A percentile compares a stretch with the other conserved stretches of the same genome.
Evolutionary conservation across 2,888 invertebrate species (phyloP).

Genomic region (Synergus japonicus): DNA sequence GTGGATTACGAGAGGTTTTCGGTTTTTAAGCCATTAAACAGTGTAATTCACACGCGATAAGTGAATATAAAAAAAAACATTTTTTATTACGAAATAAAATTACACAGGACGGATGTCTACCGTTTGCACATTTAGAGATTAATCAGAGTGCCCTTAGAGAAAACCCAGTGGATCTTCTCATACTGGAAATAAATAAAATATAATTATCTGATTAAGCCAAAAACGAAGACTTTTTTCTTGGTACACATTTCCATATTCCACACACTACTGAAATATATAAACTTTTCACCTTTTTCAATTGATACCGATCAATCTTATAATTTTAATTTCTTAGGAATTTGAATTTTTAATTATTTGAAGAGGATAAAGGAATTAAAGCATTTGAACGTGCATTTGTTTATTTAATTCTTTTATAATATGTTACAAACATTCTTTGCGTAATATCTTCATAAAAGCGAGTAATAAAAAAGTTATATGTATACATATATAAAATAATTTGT

Average conservation of each 20-base stretch:
- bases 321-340: background rate
- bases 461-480: conserved; percentile 67
- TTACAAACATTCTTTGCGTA: conserved; percentile 68
- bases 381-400: conserved; percentile 57
- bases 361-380: background rate
- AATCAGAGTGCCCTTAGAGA: conserved; percentile 42
- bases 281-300: no score
- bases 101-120: conserved; percentile 27
- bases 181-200: conserved; percentile 39
- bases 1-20: conserved; percentile 10
- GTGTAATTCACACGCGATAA: conserved; percentile 38
- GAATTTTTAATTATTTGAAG: background rate
- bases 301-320: no score
- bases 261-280: background rate
- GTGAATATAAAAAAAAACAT: conserved; percentile 21
- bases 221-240: conserved; percentile 1
- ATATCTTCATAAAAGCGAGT: conserved; percentile 60
- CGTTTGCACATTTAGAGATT: conserved; percentile 40
- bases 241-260: conserved; percentile 1
- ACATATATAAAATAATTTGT: conserved; percentile 66
- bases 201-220: conserved; percentile 40
- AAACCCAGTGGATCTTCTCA: conserved; percentile 39
- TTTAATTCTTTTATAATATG: conserved; percentile 66
- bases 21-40: conserved; percentile 11
- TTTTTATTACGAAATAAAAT: conserved; percentile 37